Evolutionary conservation across 2,113 vertebrate genomes (phyloP), one percentile per base, ranked within the genome.

Genomic region (Drymodes brunneopygia): DNA sequence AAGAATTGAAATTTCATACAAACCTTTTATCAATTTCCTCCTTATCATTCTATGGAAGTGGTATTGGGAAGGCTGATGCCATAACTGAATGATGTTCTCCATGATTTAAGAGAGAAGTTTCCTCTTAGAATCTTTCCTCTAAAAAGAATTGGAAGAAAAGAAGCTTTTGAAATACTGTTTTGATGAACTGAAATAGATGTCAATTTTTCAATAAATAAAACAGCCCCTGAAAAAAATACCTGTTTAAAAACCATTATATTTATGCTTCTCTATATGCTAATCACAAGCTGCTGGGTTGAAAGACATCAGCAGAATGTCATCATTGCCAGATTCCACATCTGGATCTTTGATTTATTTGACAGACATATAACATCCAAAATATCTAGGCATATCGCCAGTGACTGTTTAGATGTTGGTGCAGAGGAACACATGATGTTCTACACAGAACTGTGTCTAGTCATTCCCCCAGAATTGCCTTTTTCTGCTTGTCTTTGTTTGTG

Each of bases 321-420:
- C 25, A 45, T 28, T 92, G 78, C 77, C 77, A 79, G 28, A 91
- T 48, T 69, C 66, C 87, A 64, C 89, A 87, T 81, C 91, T 96
- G 95, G 77, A 86, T 83, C 40, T 81, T 90, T 80, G 62, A 90
- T 80, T 87, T 88, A 94, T 89, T 82, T 73, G 66, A 93, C 62
- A 94, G 94, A 88, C 33, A 54, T 27, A 28, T 66, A 93, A 51
- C 60, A 47, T 77, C 48, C 60, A 90, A 86, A 83, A 66, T 78
- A 93, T 33, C 47, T 38, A 78, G 88, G 90, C 14, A 0, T n/a
- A 28, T 86, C 0, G 23, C 88, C 88, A 94, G 44, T 6, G 24
- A 66, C 81, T 66, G 28, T 70, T 95, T 51, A 71, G 75, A n/a
- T 33, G 56, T 27, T 90, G 33, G 40, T 92, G 40, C 15, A n/a